Percentiles rank a stretch among this genome's conserved stretches.
Conservation (phyloP, 2,113 vertebrate genomes). For the Calidris pugnax region DNA sequence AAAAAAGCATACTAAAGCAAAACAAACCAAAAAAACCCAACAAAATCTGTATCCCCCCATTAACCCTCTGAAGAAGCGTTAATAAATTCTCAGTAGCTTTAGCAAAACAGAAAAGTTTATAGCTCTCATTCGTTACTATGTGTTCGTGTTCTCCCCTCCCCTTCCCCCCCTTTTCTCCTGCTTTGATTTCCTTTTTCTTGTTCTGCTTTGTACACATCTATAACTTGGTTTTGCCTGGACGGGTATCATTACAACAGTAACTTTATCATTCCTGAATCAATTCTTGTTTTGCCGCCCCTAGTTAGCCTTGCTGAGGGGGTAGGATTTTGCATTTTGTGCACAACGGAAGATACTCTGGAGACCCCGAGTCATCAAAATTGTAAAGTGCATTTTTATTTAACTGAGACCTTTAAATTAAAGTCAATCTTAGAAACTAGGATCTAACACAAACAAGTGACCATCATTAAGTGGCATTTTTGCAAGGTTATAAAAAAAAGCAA, state of each 20-base stretch:
- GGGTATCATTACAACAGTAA: background rate
- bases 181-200: background rate
- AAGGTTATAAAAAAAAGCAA: background rate
- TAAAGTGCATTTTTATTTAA: background rate
- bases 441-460: background rate
- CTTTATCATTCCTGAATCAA: background rate
- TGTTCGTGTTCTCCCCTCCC: background rate
- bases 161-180: background rate
- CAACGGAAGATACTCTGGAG: background rate
- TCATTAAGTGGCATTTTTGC: background rate
- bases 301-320: background rate
- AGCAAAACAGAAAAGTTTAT: background rate
- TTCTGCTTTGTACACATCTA: background rate
- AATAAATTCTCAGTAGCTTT: background rate
- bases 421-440: background rate
- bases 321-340: background rate
- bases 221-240: background rate
- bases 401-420: background rate
- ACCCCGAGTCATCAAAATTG: background rate
- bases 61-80: background rate
- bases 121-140: background rate
- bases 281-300: background rate
- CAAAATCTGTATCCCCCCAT: fast-evolving
- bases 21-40: too few relatives aligned
- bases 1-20: fast-evolving